These are phyloP conservation scores for Cyrtonyx montezumae DNA, from an alignment of 2,113 vertebrate genomes.

Conservation along the genomic window DNA sequence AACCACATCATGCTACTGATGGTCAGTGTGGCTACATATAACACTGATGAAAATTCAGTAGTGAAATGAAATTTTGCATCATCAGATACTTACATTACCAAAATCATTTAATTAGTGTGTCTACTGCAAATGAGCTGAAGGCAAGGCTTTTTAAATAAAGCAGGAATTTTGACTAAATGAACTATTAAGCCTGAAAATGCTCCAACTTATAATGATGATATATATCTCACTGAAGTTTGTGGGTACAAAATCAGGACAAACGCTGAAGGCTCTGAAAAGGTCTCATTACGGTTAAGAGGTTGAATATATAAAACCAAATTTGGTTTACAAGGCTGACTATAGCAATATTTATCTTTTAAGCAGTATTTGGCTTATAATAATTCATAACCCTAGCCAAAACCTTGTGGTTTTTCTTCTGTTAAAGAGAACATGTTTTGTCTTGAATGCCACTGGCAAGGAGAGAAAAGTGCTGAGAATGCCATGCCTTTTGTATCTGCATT, in stretches of 20 bases:
- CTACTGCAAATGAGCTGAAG: background rate
- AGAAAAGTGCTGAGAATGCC: background rate
- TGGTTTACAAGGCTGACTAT: background rate
- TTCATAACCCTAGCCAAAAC: background rate
- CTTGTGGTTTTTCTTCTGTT: background rate
- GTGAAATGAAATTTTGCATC: background rate
- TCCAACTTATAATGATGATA: background rate
- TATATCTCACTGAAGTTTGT: background rate
- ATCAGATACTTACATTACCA: background rate
- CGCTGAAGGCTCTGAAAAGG: background rate
- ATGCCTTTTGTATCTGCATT: background rate
- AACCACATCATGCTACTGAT: background rate
- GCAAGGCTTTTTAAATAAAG: background rate
- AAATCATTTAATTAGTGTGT: background rate
- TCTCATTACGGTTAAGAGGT: background rate
- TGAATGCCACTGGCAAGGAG: background rate
- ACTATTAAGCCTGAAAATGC: background rate
- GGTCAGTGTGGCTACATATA: accelerated
- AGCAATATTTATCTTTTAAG: background rate
- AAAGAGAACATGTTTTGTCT: background rate
- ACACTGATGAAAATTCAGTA: background rate
- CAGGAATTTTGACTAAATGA: background rate
- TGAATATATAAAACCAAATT: background rate
- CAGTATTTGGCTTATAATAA: background rate
- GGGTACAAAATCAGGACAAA: background rate